These are phyloP conservation scores for Bombus breviceps DNA, from an alignment of 1,140 invertebrate genomes.

Conservation along the genomic window DNA sequence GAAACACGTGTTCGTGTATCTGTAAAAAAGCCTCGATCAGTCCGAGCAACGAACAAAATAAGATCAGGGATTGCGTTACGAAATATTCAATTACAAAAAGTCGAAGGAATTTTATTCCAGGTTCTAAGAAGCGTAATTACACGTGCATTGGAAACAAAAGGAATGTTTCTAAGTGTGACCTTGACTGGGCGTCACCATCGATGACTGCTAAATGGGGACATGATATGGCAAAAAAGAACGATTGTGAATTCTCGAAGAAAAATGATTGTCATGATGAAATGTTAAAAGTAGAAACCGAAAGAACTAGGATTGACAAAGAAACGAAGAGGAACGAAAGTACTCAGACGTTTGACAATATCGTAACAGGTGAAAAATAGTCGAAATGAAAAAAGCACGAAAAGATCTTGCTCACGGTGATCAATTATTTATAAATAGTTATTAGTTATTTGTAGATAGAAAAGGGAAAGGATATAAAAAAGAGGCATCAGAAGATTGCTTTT, in stretches of 20 bases:
- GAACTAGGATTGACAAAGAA: background rate
- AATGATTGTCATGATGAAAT: too few species aligned
- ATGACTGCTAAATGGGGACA: background rate
- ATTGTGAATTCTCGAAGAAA: background rate
- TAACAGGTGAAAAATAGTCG: background rate
- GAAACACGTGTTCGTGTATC: background rate
- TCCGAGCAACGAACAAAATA: background rate
- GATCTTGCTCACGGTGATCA: background rate
- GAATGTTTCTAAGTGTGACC: background rate
- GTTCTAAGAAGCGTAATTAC: background rate
- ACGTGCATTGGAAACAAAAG: slow-evolving; percentile 1
- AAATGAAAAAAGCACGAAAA: background rate
- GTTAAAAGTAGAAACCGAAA: too few species aligned
- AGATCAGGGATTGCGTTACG: background rate
- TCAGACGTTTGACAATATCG: background rate
- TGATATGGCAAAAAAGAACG: background rate
- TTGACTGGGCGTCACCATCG: background rate
- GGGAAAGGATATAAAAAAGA: fast-evolving
- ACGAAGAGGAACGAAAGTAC: background rate
- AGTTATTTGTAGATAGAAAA: background rate
- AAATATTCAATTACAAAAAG: background rate
- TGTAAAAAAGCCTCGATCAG: background rate
- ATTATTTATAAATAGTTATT: background rate
- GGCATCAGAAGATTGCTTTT: too few species aligned
- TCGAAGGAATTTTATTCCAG: background rate